Evolutionary conservation across 2,797 vertebrate genomes (phyloP), one percentile per base, ranked within the genome.

Genomic region (Periparus ater): DNA sequence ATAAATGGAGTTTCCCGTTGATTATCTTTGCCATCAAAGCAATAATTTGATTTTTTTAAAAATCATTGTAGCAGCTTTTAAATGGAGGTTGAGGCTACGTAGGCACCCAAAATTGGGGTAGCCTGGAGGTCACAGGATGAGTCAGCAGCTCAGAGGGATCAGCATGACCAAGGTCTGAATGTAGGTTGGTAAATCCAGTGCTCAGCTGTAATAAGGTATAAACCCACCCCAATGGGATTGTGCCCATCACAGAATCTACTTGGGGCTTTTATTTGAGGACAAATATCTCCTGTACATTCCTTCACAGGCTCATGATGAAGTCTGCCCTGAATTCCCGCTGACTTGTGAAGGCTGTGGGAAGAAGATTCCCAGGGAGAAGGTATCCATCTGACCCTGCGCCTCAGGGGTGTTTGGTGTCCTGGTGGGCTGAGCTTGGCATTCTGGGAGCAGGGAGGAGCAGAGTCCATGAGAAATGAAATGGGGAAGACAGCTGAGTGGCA

Each of bases 341-440:
- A 98, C 98, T 38, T 99, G 99, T 20, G 99, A 99, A 29, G 98
- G 99, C 95, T 99, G 99, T 12, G 99, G 99, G 55, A 99, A 99
- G 94, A 99, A 98, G 95, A 98, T 99, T 86, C 98, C 98, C 5
- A 98, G 99, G 94, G 99, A 99, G 97, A 99, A 99, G 98, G 99
- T 99, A 85, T 71, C 94, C 98, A 30, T 77, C 94, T 4, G 4
- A 50, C 21, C 63, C 9, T 23, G 50, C 45, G 58, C 63, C 0
- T 0, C 0, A 2, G 23, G 29, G 26, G 15, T 5, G 1, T 29
- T 45, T 17, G 17, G 34, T 16, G 5, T 75, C 55, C 60, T 23
- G 9, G 1, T 14, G 26, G 76, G 40, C 76, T 63, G 30, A 32
- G 40, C 15, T 57, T 17, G 14, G 34, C 7, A 0, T 25, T 51